A percentile compares a stretch with the other conserved stretches of the same genome.
Conservation (phyloP, 2,113 vertebrate genomes). For the Abramis brama region DNA sequence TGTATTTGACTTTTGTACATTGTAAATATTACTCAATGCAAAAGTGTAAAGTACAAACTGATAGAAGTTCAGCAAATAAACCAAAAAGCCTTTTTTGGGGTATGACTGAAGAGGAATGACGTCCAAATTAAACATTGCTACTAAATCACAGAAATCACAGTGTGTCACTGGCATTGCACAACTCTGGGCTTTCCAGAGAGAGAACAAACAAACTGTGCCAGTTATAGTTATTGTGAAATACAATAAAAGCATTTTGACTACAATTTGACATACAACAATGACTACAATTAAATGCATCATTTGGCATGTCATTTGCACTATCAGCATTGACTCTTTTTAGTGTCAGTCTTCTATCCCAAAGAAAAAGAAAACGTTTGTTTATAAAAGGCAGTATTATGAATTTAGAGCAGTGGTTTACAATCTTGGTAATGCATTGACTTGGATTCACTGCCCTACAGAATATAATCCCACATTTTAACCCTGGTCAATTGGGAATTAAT, state of each 20-base stretch:
- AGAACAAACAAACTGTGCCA: neutral
- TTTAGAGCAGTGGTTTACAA: no score
- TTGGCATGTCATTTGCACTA: neutral
- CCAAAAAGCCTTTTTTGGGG: neutral
- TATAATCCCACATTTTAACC: no score
- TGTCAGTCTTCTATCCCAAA: neutral
- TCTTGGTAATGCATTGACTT: no score
- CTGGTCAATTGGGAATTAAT: no score
- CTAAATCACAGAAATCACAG: neutral
- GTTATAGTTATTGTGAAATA: neutral
- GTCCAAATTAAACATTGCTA: neutral
- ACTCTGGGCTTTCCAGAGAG: neutral
- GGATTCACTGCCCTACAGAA: no score
- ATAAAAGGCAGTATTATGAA: no score
- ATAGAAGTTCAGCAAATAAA: neutral
- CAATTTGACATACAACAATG: no score
- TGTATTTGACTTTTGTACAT: slow-evolving; percentile 54
- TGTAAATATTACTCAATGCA: slow-evolving; percentile 62
- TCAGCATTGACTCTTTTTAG: neutral
- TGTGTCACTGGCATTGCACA: neutral
- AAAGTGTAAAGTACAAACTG: slow-evolving; percentile 44
- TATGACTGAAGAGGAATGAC: neutral
- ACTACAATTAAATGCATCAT: neutral
- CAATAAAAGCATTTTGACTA: neutral
- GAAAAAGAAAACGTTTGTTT: neutral